phyloP scores from a whole-genome alignment of 2,113 vertebrate species.

The Tragelaphus buxtoni region DNA sequence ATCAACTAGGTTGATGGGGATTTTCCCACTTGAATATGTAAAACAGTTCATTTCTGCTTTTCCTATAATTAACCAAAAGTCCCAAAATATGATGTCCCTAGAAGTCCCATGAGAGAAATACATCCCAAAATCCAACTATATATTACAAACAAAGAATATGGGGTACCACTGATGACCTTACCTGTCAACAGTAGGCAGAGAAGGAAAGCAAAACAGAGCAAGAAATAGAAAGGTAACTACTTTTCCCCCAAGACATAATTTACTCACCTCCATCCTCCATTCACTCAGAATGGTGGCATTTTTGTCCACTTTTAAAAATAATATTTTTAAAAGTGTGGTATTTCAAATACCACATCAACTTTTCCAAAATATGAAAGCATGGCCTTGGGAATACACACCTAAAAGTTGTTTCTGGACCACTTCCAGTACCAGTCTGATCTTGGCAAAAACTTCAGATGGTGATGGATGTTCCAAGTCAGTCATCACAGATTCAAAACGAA shows the following conservation, averaged over 20 bases:
- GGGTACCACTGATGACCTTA: not conserved
- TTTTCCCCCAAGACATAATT: not conserved
- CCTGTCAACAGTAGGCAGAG: not conserved
- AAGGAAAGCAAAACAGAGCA: not conserved
- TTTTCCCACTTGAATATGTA: not conserved
- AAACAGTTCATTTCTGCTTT: not conserved
- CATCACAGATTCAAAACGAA: conserved; percentile 81
- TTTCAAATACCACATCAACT: not conserved
- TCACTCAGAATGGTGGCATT: not conserved
- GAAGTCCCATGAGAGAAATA: not conserved
- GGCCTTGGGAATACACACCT: conserved; percentile 78
- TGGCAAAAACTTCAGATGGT: conserved; percentile 89
- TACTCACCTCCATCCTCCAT: not conserved
- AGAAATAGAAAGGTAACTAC: not conserved
- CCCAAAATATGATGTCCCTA: not conserved
- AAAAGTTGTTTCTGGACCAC: conserved; percentile 87
- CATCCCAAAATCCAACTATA: not conserved
- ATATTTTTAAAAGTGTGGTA: not conserved
- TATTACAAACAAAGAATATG: not conserved
- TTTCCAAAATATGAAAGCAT: not conserved
- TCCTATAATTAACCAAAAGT: not conserved
- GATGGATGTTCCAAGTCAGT: conserved; percentile 77
- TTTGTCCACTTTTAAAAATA: not conserved
- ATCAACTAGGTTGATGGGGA: not conserved
- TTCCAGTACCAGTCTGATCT: conserved; percentile 87